phyloP scores from a whole-genome alignment of 2,888 invertebrate genomes.

The Harpalus rubripes region DNA sequence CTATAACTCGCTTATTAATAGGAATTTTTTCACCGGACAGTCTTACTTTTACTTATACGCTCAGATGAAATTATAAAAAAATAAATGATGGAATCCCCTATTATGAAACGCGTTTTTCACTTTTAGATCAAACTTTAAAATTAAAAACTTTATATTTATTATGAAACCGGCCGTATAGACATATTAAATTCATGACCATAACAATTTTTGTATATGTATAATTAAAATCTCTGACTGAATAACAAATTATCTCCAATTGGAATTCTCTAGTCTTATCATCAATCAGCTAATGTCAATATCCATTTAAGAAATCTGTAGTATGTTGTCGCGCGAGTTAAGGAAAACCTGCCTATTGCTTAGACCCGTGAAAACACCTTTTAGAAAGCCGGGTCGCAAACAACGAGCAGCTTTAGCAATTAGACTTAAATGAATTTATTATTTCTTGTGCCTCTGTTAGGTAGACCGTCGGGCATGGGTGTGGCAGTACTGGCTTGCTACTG shows the following conservation, averaged over 20 bases:
- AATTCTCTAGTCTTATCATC: neutral
- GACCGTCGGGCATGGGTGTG: neutral
- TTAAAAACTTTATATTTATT: no score
- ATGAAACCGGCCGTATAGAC: no score
- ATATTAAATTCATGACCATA: neutral
- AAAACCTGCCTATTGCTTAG: slow-evolving; percentile 7
- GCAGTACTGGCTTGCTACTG: neutral
- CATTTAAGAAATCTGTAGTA: neutral
- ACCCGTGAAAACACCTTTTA: slow-evolving; percentile 24
- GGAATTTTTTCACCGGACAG: no score
- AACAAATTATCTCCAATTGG: neutral
- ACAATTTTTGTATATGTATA: neutral
- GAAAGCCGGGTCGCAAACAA: slow-evolving; percentile 4
- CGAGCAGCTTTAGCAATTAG: slow-evolving; percentile 2
- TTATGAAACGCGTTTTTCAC: no score
- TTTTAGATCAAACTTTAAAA: no score
- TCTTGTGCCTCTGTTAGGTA: slow-evolving; percentile 18
- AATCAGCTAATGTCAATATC: neutral
- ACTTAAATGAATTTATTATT: slow-evolving; percentile 17
- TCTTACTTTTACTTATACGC: no score
- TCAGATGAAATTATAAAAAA: no score
- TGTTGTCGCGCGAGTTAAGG: slow-evolving; percentile 10
- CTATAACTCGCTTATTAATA: no score
- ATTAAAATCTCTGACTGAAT: neutral
- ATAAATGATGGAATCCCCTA: no score